Conservation (phyloP, 2,113 vertebrate genomes). For the Pteruthius melanotis region DNA sequence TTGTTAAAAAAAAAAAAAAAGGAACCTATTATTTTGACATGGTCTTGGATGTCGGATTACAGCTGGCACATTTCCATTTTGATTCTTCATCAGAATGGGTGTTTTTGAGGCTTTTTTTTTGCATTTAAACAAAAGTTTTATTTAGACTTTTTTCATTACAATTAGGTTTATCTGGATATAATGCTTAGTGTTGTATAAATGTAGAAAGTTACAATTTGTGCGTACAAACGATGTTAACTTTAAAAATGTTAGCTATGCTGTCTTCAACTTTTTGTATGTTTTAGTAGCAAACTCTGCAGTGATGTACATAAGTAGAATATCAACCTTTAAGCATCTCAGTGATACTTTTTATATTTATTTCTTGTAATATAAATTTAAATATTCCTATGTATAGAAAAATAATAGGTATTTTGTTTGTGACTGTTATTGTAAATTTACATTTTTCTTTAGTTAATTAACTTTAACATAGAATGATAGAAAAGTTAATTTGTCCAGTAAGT, state of each 20-base stretch:
- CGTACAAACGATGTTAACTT: slow-evolving; percentile 15
- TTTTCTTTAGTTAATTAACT: background rate
- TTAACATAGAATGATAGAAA: background rate
- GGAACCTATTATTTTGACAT: background rate
- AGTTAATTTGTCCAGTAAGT: slow-evolving; percentile 32
- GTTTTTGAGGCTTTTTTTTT: background rate
- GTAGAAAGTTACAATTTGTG: slow-evolving; percentile 25
- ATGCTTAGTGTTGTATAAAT: slow-evolving; percentile 11
- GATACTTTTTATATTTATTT: slow-evolving; percentile 78
- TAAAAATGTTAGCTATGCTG: slow-evolving; percentile 17
- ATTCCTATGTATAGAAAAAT: slow-evolving; percentile 67
- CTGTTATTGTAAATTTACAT: slow-evolving; percentile 41
- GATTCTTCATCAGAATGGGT: background rate
- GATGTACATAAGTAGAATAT: slow-evolving; percentile 68
- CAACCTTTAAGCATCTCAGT: slow-evolving; percentile 28
- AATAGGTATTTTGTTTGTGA: slow-evolving; percentile 51
- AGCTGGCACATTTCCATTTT: slow-evolving; percentile 25
- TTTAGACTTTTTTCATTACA: slow-evolving; percentile 43
- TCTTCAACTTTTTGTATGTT: slow-evolving; percentile 48
- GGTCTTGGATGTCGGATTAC: background rate
- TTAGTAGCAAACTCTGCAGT: slow-evolving; percentile 28
- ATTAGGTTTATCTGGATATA: slow-evolving; percentile 5
- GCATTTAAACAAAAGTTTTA: slow-evolving; percentile 16
- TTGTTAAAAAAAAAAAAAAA: background rate
- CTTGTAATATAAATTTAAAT: slow-evolving; percentile 72